These are phyloP conservation scores for Phalacrocorax aristotelis DNA, from an alignment of 2,113 vertebrate genomes.

Conservation along the genomic window DNA sequence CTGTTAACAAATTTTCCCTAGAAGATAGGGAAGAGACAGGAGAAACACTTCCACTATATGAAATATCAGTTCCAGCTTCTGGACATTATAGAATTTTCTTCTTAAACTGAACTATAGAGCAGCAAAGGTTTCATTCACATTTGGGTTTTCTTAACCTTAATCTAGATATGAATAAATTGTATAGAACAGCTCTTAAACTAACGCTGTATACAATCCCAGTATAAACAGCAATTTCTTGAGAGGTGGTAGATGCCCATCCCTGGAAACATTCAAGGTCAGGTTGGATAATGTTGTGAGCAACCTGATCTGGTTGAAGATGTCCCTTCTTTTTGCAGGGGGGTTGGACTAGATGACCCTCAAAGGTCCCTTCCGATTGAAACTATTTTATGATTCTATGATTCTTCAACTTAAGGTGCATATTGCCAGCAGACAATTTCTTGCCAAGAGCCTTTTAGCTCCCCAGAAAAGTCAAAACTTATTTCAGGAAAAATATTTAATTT, in stretches of 20 bases:
- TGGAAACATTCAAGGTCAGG: background rate
- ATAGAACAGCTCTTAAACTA: background rate
- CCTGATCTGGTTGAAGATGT: no score
- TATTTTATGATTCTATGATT: background rate
- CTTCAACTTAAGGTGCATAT: background rate
- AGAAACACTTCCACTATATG: background rate
- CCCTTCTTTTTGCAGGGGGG: background rate
- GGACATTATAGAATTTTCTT: background rate
- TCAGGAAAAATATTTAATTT: background rate
- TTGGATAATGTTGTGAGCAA: background rate
- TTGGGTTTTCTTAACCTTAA: background rate
- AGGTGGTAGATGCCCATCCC: fast-evolving
- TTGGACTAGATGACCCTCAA: background rate
- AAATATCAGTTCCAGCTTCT: background rate
- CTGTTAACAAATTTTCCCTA: background rate
- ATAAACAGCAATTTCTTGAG: background rate
- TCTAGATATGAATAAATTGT: background rate
- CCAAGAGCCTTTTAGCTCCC: background rate
- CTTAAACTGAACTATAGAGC: background rate
- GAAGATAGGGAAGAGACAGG: background rate
- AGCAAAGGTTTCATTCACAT: background rate
- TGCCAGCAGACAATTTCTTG: background rate
- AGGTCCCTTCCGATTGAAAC: background rate
- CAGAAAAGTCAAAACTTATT: background rate
- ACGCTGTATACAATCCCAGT: background rate